A percentile compares a stretch with the other conserved stretches of the same genome.
phyloP scores from a whole-genome alignment of 2,888 invertebrate species.

The Syrista parreyssii region DNA sequence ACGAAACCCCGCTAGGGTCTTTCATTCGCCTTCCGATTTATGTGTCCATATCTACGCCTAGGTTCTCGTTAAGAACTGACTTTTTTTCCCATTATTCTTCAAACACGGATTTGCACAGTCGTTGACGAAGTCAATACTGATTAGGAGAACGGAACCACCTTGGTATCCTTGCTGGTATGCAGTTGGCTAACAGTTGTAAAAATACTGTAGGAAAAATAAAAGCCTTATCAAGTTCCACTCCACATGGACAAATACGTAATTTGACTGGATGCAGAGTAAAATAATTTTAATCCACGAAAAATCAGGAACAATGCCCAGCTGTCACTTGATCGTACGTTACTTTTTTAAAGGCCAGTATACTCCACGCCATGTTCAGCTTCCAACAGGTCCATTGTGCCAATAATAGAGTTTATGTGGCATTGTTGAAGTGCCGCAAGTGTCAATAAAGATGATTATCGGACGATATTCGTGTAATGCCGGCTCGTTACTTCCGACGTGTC shows the following conservation, averaged over 20 bases:
- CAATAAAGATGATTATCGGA: background rate
- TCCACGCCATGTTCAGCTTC: background rate
- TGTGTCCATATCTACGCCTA: background rate
- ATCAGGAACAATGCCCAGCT: background rate
- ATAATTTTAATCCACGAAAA: background rate
- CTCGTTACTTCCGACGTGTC: background rate
- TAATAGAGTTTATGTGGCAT: background rate
- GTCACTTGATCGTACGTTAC: background rate
- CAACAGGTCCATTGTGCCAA: background rate
- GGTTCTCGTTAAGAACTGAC: background rate
- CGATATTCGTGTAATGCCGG: background rate
- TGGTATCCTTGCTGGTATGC: background rate
- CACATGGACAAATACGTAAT: background rate
- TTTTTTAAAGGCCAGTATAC: background rate
- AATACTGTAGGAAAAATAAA: background rate
- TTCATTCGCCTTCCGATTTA: background rate
- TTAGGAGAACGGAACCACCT: background rate
- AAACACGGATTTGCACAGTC: background rate
- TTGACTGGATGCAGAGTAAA: too few relatives aligned
- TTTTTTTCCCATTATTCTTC: background rate
- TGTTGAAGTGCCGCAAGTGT: background rate
- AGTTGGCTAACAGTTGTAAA: background rate
- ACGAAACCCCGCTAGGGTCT: background rate
- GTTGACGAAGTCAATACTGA: background rate
- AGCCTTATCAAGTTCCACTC: background rate